Conservation (phyloP, 2,113 vertebrate genomes). For the Dipodomys stephensi region DNA sequence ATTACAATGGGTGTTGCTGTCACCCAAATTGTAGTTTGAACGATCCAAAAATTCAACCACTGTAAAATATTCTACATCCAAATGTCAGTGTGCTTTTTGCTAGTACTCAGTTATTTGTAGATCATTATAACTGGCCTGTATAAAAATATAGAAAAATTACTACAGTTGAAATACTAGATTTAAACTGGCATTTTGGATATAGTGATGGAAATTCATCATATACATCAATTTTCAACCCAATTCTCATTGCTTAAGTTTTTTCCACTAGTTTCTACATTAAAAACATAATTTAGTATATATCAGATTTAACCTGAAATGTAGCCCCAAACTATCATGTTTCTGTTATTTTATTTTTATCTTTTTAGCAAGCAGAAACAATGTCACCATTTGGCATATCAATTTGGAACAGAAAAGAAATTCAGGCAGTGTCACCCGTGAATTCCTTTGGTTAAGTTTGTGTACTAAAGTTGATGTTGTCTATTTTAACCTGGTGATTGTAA, state of each 20-base stretch:
- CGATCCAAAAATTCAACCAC: neutral
- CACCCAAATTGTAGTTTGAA: neutral
- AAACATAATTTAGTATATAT: neutral
- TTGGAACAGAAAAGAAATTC: neutral
- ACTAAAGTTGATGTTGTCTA: neutral
- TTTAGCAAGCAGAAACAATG: neutral
- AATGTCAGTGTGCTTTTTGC: neutral
- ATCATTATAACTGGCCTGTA: neutral
- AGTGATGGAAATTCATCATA: neutral
- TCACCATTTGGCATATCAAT: neutral
- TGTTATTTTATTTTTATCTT: neutral
- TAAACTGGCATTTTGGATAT: neutral
- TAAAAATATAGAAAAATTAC: neutral
- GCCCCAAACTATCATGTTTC: neutral
- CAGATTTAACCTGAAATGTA: neutral
- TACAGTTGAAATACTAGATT: neutral
- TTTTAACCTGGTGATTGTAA: neutral
- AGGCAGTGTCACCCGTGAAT: neutral
- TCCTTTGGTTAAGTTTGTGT: neutral
- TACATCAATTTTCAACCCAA: neutral
- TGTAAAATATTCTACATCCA: slow-evolving; percentile 1
- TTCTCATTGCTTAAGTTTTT: neutral
- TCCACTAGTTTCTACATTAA: neutral
- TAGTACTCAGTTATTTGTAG: neutral
- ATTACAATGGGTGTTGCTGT: neutral